phyloP scores from a whole-genome alignment of 2,888 invertebrate genomes.

The Eristalinus aeneus region DNA sequence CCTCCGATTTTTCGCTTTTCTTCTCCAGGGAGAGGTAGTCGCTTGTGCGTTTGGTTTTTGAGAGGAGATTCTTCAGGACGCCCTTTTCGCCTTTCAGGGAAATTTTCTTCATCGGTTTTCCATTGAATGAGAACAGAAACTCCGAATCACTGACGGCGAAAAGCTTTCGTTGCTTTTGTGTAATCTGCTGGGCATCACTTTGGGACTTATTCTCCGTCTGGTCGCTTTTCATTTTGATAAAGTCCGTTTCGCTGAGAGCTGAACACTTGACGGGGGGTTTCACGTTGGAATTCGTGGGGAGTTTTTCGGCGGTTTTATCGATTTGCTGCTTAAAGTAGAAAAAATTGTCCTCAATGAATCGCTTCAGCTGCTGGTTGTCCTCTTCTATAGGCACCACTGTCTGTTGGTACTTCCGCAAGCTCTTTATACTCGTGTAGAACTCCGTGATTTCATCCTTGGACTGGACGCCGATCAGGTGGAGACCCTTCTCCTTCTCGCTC shows the following conservation, averaged over 20 bases:
- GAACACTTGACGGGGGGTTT: conserved; percentile 75
- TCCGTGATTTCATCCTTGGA: conserved; percentile 75
- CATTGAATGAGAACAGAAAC: conserved; percentile 76
- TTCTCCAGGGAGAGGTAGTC: conserved; percentile 79
- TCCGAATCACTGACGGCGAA: conserved; percentile 80
- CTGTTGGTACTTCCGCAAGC: conserved; percentile 71
- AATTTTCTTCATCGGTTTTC: conserved; percentile 72
- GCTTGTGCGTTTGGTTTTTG: conserved; percentile 79
- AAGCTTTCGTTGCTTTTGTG: conserved; percentile 74
- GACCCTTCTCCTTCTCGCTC: conserved; percentile 60
- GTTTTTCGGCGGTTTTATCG: conserved; percentile 52
- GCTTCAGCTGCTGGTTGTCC: conserved; percentile 80
- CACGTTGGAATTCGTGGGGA: conserved; percentile 31
- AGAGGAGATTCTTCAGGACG: conserved; percentile 77
- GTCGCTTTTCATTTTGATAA: conserved; percentile 77
- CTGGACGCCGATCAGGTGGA: conserved; percentile 59
- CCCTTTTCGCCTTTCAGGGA: conserved; percentile 76
- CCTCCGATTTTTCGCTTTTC: conserved; percentile 77
- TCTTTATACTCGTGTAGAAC: conserved; percentile 74
- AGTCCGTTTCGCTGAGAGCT: conserved; percentile 79
- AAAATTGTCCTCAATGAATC: conserved; percentile 80
- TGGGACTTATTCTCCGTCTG: conserved; percentile 69
- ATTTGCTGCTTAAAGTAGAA: conserved; percentile 79
- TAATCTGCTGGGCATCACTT: conserved; percentile 48
- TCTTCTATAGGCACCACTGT: conserved; percentile 78